Base-by-base conservation (phyloP, 2,888 invertebrate genomes). In the Oxyteleia sp. region DNA sequence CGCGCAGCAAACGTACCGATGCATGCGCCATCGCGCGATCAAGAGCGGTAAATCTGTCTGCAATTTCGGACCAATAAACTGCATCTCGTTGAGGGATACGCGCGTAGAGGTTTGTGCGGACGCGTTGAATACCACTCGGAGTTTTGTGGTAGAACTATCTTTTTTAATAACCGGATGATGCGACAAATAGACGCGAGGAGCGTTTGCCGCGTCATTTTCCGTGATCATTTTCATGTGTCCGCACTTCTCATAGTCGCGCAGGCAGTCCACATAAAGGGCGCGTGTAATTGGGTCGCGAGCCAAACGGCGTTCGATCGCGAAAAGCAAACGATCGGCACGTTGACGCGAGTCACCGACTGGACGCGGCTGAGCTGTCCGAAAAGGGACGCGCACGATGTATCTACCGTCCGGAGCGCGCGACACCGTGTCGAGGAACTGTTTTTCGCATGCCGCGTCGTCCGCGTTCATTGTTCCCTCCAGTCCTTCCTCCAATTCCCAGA, bases 41-140 rank as follows among this genome's bases (percentile, higher is more conserved):
- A 66, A 49, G 0, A 35, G n/a, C 2, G 53, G 23, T 2, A 81
- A 5, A 5, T 75, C 64, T 10, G 1, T 2, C 16, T 74, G 64
- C 4, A 82, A 26, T 23, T 66, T 84, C 0, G 75, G 83, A 0
- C 79, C 80, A 8, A 53, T 16, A 5, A 32, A 8, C 0, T 80
- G 51, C 1, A 18, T 15, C 5, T 72, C 66, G 35, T 84, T 80
- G 2, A 84, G 15, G 4, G 79, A 63, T 11, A 11, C 13, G 0
- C 79, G 49, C 4, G 57, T 63, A 0, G 74, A 35, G 3, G 72
- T 64, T 11, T 26, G 10, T 2, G 61, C 29, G 5, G 79, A 83
- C 5, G 74, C 79, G 15, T 83, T 64, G 15, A 79, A 82, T 1
- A 72, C 84, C 0, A 84, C 84, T 15, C 78, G 4, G 0, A 78